phyloP scores from a whole-genome alignment of 1,140 invertebrate genomes.

The Penaeus vannamei region DNA sequence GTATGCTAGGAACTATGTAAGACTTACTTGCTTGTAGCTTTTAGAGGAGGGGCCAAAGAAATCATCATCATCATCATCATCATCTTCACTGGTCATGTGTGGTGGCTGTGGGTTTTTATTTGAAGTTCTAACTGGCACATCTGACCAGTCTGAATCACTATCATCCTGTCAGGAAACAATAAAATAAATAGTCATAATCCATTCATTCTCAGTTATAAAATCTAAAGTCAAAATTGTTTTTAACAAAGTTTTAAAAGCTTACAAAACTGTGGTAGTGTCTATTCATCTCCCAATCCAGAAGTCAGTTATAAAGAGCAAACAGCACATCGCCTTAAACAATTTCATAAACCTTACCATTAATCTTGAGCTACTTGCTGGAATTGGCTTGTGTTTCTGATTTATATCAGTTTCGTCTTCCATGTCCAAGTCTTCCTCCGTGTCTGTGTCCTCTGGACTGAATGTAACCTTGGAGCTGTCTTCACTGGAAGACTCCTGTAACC shows the following conservation, averaged over 20 bases:
- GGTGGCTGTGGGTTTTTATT: neutral
- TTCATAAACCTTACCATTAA: conserved; percentile 30
- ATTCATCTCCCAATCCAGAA: neutral
- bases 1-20: neutral
- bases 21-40: neutral
- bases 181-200: neutral
- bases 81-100: conserved; percentile 20
- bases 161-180: conserved; percentile 41
- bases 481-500: conserved; percentile 48
- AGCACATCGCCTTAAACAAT: neutral
- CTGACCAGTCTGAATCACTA: conserved; percentile 58
- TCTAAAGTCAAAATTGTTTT: neutral
- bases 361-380: conserved; percentile 57
- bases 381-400: neutral
- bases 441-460: conserved; percentile 52
- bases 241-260: too few species aligned
- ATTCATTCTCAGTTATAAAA: neutral
- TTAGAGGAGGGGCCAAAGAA: conserved; percentile 36
- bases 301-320: neutral
- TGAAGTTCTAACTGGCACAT: neutral
- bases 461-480: conserved; percentile 56
- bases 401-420: conserved; percentile 19
- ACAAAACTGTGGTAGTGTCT: too few species aligned
- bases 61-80: conserved; percentile 43
- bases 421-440: conserved; percentile 40